These are phyloP conservation scores for Dicrurus megarhynchus DNA, from an alignment of 2,113 vertebrate species.

Conservation along the genomic window DNA sequence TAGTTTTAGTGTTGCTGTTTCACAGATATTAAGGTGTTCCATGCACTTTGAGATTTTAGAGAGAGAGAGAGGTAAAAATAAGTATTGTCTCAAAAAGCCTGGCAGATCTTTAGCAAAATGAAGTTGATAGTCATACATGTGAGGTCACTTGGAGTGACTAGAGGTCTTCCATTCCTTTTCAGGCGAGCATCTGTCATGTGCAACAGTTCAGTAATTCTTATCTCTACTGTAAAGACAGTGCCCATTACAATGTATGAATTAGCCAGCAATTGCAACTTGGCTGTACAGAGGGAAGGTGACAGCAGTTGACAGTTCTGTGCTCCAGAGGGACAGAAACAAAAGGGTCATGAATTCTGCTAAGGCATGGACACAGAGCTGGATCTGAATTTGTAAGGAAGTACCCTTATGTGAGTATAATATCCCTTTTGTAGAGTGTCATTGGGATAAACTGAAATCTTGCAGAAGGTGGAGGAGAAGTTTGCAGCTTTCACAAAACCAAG, in stretches of 20 bases:
- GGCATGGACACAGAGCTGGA: neutral
- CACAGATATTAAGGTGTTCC: neutral
- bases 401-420: neutral
- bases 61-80: neutral
- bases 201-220: neutral
- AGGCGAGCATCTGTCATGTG: neutral
- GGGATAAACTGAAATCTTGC: neutral
- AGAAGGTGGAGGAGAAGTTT: neutral
- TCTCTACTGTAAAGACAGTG: neutral
- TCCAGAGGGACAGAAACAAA: neutral
- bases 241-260: neutral
- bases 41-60: neutral
- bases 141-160: neutral
- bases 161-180: neutral
- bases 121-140: accelerated
- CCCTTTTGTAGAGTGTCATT: neutral
- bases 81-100: neutral
- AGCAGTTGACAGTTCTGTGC: neutral
- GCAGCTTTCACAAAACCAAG: neutral
- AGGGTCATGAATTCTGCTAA: neutral
- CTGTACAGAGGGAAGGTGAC: neutral
- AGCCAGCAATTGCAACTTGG: neutral
- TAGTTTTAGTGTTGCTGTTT: neutral
- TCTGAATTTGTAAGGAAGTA: neutral
- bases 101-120: neutral